A percentile compares a stretch with the other conserved stretches of the same genome.
Conservation (phyloP, 1,140 invertebrate genomes). For the Dinoponera quadriceps region DNA sequence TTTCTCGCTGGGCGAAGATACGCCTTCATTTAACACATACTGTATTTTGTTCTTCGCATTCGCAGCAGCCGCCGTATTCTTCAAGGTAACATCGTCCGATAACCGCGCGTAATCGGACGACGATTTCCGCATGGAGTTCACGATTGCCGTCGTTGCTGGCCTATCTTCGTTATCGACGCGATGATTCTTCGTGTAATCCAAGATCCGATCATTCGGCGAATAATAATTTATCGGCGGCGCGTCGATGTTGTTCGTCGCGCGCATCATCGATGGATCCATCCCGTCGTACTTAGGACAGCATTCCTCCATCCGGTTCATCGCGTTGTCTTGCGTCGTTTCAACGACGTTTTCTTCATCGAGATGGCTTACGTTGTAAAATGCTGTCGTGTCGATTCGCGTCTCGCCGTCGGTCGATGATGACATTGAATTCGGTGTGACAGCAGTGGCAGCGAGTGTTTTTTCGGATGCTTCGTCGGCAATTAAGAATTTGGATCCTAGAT, state of each 20-base stretch:
- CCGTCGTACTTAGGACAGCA: not conserved
- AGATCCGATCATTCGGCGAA: not conserved
- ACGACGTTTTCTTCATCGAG: no score
- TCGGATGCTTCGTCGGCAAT: no score
- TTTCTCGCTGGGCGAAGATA: not conserved
- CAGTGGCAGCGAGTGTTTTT: no score
- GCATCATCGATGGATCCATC: constrained; percentile 24
- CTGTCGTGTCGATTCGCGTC: no score
- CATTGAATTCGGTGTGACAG: no score
- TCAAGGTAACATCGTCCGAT: not conserved
- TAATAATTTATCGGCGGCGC: constrained; percentile 5
- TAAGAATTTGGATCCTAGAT: no score
- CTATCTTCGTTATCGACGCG: constrained; percentile 8
- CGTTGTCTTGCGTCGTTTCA: no score
- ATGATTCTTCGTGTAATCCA: constrained; percentile 4
- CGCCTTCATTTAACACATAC: not conserved
- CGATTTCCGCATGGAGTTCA: constrained; percentile 3
- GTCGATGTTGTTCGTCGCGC: constrained; percentile 15
- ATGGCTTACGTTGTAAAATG: no score
- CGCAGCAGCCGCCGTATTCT: constrained; percentile 26
- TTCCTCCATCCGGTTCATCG: no score
- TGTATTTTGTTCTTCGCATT: not conserved
- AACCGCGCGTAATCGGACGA: not conserved
- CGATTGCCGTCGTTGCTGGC: not conserved
- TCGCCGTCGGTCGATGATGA: no score